phyloP scores from a whole-genome alignment of 2,888 invertebrate species.

The Protonemura montana region DNA sequence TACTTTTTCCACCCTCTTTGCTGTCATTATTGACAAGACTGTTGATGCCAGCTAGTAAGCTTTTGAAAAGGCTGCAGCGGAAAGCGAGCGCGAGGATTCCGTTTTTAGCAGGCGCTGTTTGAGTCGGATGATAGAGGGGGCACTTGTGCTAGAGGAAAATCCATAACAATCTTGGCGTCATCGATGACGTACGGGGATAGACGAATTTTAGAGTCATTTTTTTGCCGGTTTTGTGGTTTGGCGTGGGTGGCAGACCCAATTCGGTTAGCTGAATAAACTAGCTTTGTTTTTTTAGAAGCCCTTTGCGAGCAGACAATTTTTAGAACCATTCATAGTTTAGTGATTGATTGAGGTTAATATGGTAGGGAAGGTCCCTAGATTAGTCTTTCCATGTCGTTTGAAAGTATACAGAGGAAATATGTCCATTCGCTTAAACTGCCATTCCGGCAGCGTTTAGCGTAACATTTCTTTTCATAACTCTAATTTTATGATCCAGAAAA shows the following conservation, averaged over 20 bases:
- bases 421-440: neutral
- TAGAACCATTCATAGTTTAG: neutral
- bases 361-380: neutral
- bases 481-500: slow-evolving; percentile 9
- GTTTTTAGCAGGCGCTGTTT: neutral
- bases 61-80: neutral
- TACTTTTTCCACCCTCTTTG: slow-evolving; percentile 18
- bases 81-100: neutral
- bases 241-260: neutral
- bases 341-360: slow-evolving; percentile 1
- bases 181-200: neutral
- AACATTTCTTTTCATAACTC: slow-evolving; percentile 19
- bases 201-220: neutral
- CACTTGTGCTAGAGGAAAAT: neutral
- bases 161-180: neutral
- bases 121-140: neutral
- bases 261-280: neutral
- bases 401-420: neutral
- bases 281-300: neutral
- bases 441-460: neutral
- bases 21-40: slow-evolving; percentile 14
- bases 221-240: neutral
- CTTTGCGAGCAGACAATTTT: neutral
- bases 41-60: neutral
- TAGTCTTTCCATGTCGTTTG: neutral